phyloP scores from a whole-genome alignment of 2,888 invertebrate genomes.

The Hirudinaria manillensis region DNA sequence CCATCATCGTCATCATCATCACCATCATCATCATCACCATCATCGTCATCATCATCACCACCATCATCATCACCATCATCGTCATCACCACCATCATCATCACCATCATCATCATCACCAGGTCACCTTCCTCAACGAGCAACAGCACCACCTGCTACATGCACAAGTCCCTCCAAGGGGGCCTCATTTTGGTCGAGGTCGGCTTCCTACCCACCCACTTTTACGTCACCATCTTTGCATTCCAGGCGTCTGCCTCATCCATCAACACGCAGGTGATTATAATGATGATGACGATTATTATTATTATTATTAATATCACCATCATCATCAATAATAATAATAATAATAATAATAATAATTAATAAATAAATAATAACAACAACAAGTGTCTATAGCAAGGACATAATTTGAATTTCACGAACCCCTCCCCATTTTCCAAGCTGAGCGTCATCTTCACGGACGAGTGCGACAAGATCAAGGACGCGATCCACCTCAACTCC shows the following conservation, averaged over 20 bases:
- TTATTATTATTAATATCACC: no score
- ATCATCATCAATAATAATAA: no score
- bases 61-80: slow-evolving; percentile 24
- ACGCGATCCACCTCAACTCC: slow-evolving; percentile 67
- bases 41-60: slow-evolving; percentile 25
- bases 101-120: not conserved
- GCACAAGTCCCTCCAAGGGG: slow-evolving; percentile 65
- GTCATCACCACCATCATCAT: slow-evolving; percentile 42
- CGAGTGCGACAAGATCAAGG: slow-evolving; percentile 60
- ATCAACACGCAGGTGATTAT: slow-evolving; percentile 45
- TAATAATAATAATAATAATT: no score
- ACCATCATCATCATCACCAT: slow-evolving; percentile 13
- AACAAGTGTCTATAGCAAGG: no score
- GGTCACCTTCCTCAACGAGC: slow-evolving; percentile 45
- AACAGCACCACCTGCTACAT: slow-evolving; percentile 55
- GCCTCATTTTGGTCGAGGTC: slow-evolving; percentile 66
- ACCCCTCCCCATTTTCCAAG: not conserved
- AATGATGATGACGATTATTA: no score
- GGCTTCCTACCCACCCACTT: slow-evolving; percentile 62
- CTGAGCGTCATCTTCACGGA: slow-evolving; percentile 46
- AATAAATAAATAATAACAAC: no score
- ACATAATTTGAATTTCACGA: no score
- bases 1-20: slow-evolving; percentile 25
- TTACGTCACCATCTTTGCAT: slow-evolving; percentile 64
- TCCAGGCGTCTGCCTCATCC: slow-evolving; percentile 59